Evolutionary conservation across 2,113 vertebrate genomes (phyloP), one percentile per base, ranked within the genome.

Genomic region (Callipepla californica): DNA sequence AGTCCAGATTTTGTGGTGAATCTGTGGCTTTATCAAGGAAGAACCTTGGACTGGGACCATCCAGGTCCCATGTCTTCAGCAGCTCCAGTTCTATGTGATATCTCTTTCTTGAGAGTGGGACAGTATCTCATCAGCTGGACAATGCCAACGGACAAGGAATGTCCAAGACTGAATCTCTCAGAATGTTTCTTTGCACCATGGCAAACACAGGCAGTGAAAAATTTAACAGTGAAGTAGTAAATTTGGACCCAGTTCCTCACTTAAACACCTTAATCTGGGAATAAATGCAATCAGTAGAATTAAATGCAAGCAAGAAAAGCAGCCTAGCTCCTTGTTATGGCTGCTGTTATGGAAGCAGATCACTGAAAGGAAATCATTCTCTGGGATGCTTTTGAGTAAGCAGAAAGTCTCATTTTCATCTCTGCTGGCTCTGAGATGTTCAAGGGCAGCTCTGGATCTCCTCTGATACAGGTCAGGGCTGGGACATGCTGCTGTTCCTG

Each of bases 401-500:
- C 40, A 61, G 75, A 77, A 30, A 17, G 13, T 59, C 65, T 85
- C 2, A 1, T 59, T 93, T 70, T 72, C 5, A 12, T 92, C 11
- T 70, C 32, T 74, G 66, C 67, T 51, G 55, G 61, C 75, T 66
- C 25, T 61, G 75, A 19, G 28, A 23, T 30, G 26, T 25, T 1
- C 7, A 48, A 70, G 67, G 38, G n/a, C 74, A 92, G 47, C 67
- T 69, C 65, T 1, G 1, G 28, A 48, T 65, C 61, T 70, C 42
- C 36, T 80, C 57, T 1, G 0, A 16, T 67, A 45, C 63, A 20
- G 61, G 65, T n/a, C 0, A 1, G 26, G 42, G 58, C 57, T 21
- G 32, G 28, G 32, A 72, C 25, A 15, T 0, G 3, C 32, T 3
- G 5, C 45, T 34, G 3, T 0, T 0, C 26, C 72, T 4, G 2